These are phyloP conservation scores for Mimas tiliae DNA, from an alignment of 2,888 invertebrate genomes.

Conservation along the genomic window DNA sequence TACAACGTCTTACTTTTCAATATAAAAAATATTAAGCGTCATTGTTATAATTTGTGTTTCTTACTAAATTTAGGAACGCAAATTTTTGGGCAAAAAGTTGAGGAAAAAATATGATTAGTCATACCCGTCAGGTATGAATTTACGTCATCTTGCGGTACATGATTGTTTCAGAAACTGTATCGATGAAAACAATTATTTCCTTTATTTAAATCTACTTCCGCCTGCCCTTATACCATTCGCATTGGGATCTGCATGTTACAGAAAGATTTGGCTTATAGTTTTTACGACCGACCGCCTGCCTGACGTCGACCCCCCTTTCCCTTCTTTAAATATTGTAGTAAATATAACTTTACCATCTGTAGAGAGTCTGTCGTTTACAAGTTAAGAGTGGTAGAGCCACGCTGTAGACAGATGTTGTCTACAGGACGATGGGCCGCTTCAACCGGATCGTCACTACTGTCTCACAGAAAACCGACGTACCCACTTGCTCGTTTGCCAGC, in stretches of 20 bases:
- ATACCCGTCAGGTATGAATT: conserved; percentile 11
- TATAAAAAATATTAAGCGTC: conserved; percentile 13
- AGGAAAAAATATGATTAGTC: background rate
- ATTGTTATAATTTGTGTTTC: conserved; percentile 21
- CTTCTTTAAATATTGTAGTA: background rate
- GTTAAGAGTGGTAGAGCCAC: too few relatives aligned
- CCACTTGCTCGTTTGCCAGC: too few relatives aligned
- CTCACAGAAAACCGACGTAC: too few relatives aligned
- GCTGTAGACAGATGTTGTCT: too few relatives aligned
- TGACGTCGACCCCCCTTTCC: too few relatives aligned
- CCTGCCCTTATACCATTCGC: too few relatives aligned
- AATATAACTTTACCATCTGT: background rate
- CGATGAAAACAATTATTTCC: background rate
- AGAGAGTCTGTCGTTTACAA: background rate
- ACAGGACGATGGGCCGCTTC: too few relatives aligned
- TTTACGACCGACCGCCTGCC: too few relatives aligned
- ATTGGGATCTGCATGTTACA: too few relatives aligned
- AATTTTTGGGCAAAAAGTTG: background rate
- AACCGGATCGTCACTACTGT: too few relatives aligned
- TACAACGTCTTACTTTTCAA: conserved; percentile 6
- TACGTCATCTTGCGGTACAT: conserved; percentile 25
- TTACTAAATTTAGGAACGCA: conserved; percentile 6
- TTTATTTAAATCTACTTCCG: too few relatives aligned
- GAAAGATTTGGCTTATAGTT: too few relatives aligned
- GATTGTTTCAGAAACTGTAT: background rate